Evolutionary conservation across 2,113 vertebrate genomes (phyloP).

Genomic region (Manacus vitellinus): DNA sequence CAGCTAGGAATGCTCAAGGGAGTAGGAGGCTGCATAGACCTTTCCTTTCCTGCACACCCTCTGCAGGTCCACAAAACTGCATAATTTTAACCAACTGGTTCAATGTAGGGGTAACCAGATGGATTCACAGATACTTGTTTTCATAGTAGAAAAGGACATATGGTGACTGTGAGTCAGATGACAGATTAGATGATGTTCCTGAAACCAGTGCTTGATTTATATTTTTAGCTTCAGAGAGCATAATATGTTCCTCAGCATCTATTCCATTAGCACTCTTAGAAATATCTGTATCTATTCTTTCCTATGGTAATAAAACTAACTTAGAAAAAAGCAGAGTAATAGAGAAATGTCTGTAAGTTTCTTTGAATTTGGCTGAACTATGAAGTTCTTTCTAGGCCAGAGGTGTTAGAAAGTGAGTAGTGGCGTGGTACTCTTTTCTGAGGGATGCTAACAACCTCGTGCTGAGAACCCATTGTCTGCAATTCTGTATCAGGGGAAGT

Average conservation of each 20-base stretch:
- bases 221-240: not conserved
- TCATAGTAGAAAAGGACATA: not conserved
- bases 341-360: not conserved
- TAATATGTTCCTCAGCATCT: not conserved
- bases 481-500: not conserved
- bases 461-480: not conserved
- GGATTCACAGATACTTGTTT: not conserved
- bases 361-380: not conserved
- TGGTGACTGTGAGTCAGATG: not conserved
- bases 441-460: not conserved
- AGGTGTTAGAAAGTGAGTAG: not conserved
- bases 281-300: not conserved
- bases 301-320: not conserved
- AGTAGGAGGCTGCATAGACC: not conserved
- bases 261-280: not conserved
- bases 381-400: not conserved
- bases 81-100: not conserved
- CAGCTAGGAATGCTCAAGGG: not conserved
- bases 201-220: not conserved
- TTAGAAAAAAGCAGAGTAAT: not conserved
- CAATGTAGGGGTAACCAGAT: not conserved
- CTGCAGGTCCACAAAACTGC: not conserved
- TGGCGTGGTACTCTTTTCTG: not conserved
- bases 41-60: not conserved
- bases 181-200: not conserved